A percentile compares a stretch with the other conserved stretches of the same genome.
Evolutionary conservation across 2,113 vertebrate species (phyloP).

Genomic region (Anhinga anhinga): DNA sequence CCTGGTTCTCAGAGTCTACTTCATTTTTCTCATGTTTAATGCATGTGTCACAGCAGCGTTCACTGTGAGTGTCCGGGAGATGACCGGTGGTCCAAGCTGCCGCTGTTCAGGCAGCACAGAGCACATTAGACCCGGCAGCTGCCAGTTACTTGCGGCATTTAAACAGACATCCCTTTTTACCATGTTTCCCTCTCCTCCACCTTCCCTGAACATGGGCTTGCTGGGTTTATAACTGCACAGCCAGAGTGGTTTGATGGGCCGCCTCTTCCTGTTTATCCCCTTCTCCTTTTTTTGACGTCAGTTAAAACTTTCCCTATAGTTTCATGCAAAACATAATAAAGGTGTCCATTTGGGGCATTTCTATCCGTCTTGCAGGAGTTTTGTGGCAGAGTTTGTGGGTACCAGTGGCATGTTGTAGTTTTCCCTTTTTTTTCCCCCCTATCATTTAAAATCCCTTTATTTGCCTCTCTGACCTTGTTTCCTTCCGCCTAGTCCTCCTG

Average conservation of each 20-base stretch:
- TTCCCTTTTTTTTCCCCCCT: fast-evolving
- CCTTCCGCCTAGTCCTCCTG: background rate
- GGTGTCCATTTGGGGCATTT: background rate
- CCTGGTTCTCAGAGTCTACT: background rate
- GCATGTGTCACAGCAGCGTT: background rate
- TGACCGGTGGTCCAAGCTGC: background rate
- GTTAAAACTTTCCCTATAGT: background rate
- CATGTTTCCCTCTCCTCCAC: background rate
- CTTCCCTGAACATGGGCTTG: background rate
- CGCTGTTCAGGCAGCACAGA: background rate
- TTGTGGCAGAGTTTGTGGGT: no score
- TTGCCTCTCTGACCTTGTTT: background rate
- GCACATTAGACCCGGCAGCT: background rate
- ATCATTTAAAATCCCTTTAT: background rate
- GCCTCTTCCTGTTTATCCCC: background rate
- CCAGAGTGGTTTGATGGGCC: background rate
- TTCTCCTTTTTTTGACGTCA: background rate
- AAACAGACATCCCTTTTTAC: background rate
- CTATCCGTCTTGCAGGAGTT: background rate
- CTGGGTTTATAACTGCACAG: background rate
- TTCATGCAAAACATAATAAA: background rate
- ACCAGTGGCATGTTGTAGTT: background rate
- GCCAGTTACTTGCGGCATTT: background rate
- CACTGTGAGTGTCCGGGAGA: background rate
- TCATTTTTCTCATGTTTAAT: background rate